Evolutionary conservation across 2,113 vertebrate genomes (phyloP), one percentile per base, ranked within the genome.

Genomic region (Ceuthmochares aereus): DNA sequence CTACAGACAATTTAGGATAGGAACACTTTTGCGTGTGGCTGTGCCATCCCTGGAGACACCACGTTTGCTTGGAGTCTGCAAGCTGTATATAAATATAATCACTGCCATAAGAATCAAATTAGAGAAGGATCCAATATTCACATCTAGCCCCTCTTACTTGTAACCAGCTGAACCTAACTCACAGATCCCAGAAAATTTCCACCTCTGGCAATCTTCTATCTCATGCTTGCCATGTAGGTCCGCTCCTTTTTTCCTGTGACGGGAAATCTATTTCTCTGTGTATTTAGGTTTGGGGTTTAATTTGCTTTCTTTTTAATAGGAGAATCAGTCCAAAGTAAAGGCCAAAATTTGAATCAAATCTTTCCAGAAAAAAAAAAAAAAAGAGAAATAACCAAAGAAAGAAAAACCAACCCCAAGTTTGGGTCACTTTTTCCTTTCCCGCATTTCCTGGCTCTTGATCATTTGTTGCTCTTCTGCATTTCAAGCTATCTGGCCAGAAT

Each of bases 71-170:
- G 95, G 92, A 95, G 83, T 89, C 95, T 95, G 80, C 77, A 96
- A 83, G 90, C 93, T 96, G 92, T 90, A 76, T 96, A 95, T 94
- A 95, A 96, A 93, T 96, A 94, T 93, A 96, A 96, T 96, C 85
- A 92, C 69, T 95, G 83, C 83, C 95, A 96, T 96, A 96, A 97
- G 95, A 94, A 96, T 96, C 84, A 84, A 95, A 96, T 96, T 96
- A 96, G 80, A 93, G 69, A 78, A 10, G 43, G 96, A 96, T 96
- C 88, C 92, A 96, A 93, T 89, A 92, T 87, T 96, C 90, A 94
- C 90, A 93, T 96, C 74, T 87, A 84, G 73, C 45, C 95, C 83
- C 69, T 92, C 83, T 94, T 75, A 77, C 88, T 93, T 1, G 27
- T 92, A 96, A 96, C 90, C 76, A 95, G 83, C 83, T 93, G 93